Evolutionary conservation across 2,113 vertebrate genomes (phyloP), one percentile per base, ranked within the genome.

Genomic region (Eira barbara): DNA sequence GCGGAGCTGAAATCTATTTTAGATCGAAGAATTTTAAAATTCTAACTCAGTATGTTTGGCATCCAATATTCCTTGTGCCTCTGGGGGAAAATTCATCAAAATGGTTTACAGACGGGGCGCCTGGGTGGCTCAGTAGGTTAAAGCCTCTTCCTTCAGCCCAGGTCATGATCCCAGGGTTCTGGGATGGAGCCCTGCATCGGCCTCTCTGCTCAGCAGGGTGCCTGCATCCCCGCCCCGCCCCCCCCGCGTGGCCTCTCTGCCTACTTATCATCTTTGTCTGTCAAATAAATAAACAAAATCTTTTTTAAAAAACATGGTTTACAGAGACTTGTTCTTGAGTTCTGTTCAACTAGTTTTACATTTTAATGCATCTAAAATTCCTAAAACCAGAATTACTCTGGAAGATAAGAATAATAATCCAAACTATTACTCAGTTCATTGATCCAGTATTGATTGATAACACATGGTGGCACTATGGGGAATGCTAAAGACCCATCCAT

Each of bases 311-410:
- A 55, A 55, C 15, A 6, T 55, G 52, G 52, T 55, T 18, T 55
- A 49, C 12, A 88, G 69, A 91, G 4, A 12, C 45, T 80, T 92
- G 49, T 57, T 84, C 27, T 67, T 80, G 27, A 71, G 15, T 42
- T 83, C n/a, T 87, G 8, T 57, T 88, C 59, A 80, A 87, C 42
- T 92, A 57, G 69, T 93, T 92, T 80, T 63, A 84, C 29, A 79
- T 52, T 93, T 90, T 80, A 69, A 79, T 69, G 20, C 42, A 52
- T 55, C 80, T 84, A 71, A 94, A 97, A 89, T 89, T 82, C 36
- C 31, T 55, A 11, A 79, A 61, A 47, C 42, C 20, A 39, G 55
- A 61, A 57, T 67, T 82, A 71, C 25, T 78, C 73, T 59, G 74
- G 15, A 91, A 78, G 36, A 82, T 1, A 69, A 96, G 6, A 92